Percentiles rank a stretch among this genome's conserved stretches.
Conservation (phyloP, 2,797 vertebrate species). For the Anabacerthia variegaticeps region DNA sequence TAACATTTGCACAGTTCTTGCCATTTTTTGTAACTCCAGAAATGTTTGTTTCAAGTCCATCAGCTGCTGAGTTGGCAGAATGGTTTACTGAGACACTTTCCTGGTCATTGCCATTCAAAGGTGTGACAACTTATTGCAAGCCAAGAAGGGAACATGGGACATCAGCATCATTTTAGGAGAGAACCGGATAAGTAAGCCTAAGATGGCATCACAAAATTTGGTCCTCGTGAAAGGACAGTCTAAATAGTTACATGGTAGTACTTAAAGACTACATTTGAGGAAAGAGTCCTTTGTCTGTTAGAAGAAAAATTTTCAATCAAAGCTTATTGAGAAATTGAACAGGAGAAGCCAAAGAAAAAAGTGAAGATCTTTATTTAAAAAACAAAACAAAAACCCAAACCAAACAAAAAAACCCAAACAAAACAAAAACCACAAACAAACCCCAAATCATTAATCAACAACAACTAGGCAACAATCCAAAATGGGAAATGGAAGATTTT, state of each 20-base stretch:
- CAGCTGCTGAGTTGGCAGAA: neutral
- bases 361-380: neutral
- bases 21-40: neutral
- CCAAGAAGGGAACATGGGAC: neutral
- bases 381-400: too few species aligned
- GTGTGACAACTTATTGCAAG: neutral
- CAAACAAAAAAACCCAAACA: too few species aligned
- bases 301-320: neutral
- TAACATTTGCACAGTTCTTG: neutral
- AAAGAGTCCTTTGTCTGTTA: neutral
- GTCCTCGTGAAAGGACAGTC: neutral
- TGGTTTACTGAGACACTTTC: neutral
- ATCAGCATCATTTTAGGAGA: neutral
- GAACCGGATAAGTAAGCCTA: neutral
- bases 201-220: neutral
- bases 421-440: neutral
- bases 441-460: neutral
- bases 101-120: neutral
- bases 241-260: neutral
- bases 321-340: neutral
- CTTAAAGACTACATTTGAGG: neutral
- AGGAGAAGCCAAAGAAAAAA: neutral
- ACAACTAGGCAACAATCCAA: neutral
- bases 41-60: neutral
- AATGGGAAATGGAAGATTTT: neutral